Base-by-base conservation (phyloP, 2,797 vertebrate species). In the Enteromius viviparus region DNA sequence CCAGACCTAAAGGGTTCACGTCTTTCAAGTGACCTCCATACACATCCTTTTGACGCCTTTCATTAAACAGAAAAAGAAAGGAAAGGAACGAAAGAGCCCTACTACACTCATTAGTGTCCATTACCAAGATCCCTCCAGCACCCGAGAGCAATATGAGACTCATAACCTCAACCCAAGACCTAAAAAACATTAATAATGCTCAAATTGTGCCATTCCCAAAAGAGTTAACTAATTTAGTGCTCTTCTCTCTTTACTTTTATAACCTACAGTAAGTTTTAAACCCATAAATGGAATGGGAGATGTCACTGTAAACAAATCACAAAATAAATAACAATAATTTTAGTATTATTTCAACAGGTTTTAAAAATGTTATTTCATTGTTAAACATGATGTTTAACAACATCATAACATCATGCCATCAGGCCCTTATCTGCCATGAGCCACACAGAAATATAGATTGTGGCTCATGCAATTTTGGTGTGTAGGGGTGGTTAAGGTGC, bases 41-140 rank as follows among this genome's bases (percentile, higher is more conserved):
- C 5, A 6, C 49, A 32, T 70, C 66, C 83, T 81, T 87, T 82
- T 88, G 62, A 86, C 60, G 69, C 47, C 40, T 81, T 45, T 69
- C 64, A 83, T 83, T 78, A 78, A 55, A 78, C 29, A 34, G 17
- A 34, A 37, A 55, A 58, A 51, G 47, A 82, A 82, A 77, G 32
- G 26, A 65, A 86, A 72, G 69, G 79, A 82, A 85, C 82, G 42
- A 8, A 79, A 32, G 47, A 80, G 77, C 81, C 51, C 86, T 83
- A 82, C 45, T 87, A 74, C 78, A 84, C 82, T 87, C 84, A 86
- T 87, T 86, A 87, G 71, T 80, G 80, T 85, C 85, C 74, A 78
- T 84, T 89, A 87, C 58, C 78, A 58, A 85, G 77, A 55, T 84
- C 81, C 51, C 65, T 68, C 70, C 72, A 77, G 79, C 47, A 71